phyloP scores from a whole-genome alignment of 2,797 vertebrate genomes.

The Ceryle rudis region DNA sequence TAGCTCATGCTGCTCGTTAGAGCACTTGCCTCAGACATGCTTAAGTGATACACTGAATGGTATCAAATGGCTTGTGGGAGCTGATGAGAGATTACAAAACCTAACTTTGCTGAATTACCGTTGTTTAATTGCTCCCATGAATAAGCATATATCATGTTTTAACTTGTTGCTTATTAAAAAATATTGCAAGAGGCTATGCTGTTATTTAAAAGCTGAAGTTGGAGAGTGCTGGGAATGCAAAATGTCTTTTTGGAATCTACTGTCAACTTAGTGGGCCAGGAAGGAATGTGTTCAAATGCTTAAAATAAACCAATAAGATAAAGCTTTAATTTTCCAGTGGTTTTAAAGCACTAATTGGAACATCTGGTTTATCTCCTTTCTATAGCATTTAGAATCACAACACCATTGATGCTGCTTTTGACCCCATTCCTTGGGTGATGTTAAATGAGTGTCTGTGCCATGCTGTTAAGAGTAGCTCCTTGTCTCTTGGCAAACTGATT shows the following conservation, averaged over 20 bases:
- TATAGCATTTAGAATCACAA: not conserved
- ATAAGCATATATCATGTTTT: slow-evolving; percentile 22
- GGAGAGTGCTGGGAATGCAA: slow-evolving; percentile 16
- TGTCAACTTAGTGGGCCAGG: slow-evolving; percentile 14
- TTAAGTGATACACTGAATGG: slow-evolving; percentile 8
- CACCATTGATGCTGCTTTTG: not conserved
- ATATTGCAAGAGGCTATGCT: not conserved
- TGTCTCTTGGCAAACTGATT: slow-evolving; percentile 28
- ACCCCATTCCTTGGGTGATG: not conserved
- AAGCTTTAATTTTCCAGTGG: not conserved
- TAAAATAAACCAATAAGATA: slow-evolving; percentile 61
- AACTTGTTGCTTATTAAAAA: not conserved
- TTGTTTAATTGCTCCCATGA: not conserved
- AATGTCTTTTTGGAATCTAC: slow-evolving; percentile 40
- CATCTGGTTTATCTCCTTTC: slow-evolving; percentile 20
- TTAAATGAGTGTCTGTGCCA: not conserved
- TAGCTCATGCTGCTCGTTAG: not conserved
- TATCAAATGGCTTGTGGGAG: slow-evolving; percentile 1
- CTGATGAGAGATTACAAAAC: not conserved
- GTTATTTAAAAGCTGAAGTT: slow-evolving; percentile 1
- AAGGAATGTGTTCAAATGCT: slow-evolving; percentile 34
- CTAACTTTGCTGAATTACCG: not conserved
- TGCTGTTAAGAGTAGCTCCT: slow-evolving; percentile 47
- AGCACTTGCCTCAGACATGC: slow-evolving; percentile 22
- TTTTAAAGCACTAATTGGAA: slow-evolving; percentile 10